Percentiles rank a stretch among this genome's conserved stretches.
Evolutionary conservation across 2,797 vertebrate genomes (phyloP).

Genomic region (Anas acuta): DNA sequence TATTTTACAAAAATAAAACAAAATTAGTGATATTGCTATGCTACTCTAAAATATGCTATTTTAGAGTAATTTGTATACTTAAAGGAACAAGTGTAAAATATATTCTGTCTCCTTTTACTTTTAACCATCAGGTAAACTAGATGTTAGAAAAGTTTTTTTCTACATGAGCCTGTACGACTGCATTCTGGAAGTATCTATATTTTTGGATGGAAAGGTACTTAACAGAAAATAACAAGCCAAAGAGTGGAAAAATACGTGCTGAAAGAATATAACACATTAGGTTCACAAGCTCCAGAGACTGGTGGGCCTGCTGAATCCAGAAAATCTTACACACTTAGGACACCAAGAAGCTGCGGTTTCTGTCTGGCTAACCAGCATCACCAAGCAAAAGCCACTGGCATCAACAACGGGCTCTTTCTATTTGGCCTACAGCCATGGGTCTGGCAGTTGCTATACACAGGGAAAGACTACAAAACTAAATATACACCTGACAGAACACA

Average conservation of each 20-base stretch:
- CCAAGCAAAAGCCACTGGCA: neutral
- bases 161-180: neutral
- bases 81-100: neutral
- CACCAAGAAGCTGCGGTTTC: neutral
- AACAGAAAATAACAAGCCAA: neutral
- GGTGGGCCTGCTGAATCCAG: neutral
- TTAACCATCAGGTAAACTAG: neutral
- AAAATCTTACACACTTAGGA: neutral
- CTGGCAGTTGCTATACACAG: neutral
- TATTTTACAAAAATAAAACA: neutral
- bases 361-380: neutral
- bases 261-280: neutral
- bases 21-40: neutral
- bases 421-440: neutral
- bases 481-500: neutral
- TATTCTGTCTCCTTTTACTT: neutral
- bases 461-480: neutral
- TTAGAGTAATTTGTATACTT: neutral
- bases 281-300: neutral
- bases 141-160: neutral
- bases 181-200: neutral
- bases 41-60: no score
- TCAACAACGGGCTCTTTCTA: neutral
- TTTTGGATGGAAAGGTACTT: neutral
- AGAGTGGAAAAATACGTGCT: neutral